Conservation (phyloP, 2,888 invertebrate species). For the Neocrepidodera transversa region DNA sequence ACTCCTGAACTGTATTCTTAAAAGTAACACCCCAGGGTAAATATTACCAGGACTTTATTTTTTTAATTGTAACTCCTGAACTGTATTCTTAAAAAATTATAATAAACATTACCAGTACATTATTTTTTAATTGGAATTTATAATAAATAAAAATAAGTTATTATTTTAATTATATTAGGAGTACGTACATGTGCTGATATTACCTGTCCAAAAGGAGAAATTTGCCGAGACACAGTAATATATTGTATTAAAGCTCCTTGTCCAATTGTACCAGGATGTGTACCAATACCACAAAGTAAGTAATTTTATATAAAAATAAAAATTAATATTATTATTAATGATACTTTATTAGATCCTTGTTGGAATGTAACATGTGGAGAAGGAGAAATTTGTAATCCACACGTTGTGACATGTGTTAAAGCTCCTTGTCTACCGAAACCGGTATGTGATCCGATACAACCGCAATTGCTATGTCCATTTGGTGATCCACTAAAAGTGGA, state of each 20-base stretch:
- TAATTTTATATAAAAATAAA: no score
- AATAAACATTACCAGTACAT: no score
- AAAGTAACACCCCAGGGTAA: no score
- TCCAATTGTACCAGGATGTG: background rate
- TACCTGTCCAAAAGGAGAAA: slow-evolving; percentile 3
- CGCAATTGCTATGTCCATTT: background rate
- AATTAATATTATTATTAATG: background rate
- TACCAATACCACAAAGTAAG: background rate
- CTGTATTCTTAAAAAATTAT: no score
- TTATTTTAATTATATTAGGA: background rate
- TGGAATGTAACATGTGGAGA: background rate
- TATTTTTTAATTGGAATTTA: no score
- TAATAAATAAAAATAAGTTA: no score
- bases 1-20: no score
- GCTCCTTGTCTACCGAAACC: background rate
- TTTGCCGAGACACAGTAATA: background rate
- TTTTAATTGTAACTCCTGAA: no score
- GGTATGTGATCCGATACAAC: background rate
- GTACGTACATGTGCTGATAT: background rate
- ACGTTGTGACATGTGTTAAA: background rate
- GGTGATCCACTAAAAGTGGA: background rate
- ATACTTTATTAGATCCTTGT: background rate
- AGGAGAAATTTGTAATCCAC: background rate
- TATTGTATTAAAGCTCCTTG: slow-evolving; percentile 4
- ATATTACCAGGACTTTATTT: no score